These are phyloP conservation scores for Helicorthomorpha holstii DNA, from an alignment of 1,140 invertebrate genomes.

Conservation along the genomic window DNA sequence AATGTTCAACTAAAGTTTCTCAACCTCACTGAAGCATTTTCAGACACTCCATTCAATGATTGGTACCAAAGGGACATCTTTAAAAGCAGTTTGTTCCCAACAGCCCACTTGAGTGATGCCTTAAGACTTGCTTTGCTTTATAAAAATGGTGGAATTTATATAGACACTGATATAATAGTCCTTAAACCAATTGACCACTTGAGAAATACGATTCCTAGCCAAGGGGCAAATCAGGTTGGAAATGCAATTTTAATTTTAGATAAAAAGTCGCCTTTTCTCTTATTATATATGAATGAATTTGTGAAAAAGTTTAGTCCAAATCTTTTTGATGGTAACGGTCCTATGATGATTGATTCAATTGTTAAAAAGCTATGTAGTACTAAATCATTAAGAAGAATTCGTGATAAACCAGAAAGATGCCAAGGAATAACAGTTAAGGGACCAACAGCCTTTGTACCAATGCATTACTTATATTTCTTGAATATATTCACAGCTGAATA, in stretches of 20 bases:
- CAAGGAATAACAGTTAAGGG: not conserved
- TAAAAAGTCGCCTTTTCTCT: not conserved
- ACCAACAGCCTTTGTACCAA: not conserved
- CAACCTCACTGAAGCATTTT: not conserved
- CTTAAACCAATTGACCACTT: not conserved
- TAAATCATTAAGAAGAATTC: not conserved
- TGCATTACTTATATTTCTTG: too few species aligned
- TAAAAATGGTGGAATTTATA: conserved; percentile 2
- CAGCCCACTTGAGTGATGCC: conserved; percentile 1
- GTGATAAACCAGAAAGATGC: not conserved
- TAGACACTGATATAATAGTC: not conserved
- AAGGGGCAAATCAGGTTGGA: not conserved
- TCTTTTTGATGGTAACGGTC: not conserved
- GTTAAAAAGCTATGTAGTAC: not conserved
- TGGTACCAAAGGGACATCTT: not conserved
- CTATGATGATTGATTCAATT: not conserved
- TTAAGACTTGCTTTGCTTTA: not conserved
- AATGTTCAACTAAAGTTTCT: not conserved
- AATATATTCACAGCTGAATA: too few species aligned
- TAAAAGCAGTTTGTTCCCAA: not conserved
- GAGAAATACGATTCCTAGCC: not conserved
- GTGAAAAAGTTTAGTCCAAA: not conserved
- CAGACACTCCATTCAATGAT: not conserved
- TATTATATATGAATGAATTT: not conserved
- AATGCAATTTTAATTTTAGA: not conserved